phyloP scores from a whole-genome alignment of 2,888 invertebrate genomes.

The Tipula helvola region DNA sequence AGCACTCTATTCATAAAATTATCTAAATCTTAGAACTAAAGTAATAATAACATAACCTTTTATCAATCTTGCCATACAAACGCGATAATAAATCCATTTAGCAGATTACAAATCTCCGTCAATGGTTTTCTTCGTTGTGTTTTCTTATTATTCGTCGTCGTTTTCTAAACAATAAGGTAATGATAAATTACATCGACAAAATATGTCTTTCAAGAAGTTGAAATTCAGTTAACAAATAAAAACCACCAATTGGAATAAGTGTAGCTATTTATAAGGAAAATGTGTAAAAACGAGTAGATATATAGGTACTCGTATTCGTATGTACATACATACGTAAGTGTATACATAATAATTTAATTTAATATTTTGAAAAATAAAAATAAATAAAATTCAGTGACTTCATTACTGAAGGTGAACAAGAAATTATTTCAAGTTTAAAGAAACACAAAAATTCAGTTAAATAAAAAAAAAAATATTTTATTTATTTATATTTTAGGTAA shows the following conservation, averaged over 20 bases:
- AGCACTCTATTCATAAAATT: background rate
- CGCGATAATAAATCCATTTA: background rate
- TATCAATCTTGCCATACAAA: background rate
- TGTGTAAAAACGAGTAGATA: background rate
- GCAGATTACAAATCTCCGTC: background rate
- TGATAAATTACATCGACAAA: background rate
- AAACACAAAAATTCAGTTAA: background rate
- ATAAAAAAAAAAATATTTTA: background rate
- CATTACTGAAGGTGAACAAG: constrained; percentile 4
- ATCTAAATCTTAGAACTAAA: background rate
- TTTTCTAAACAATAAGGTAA: background rate
- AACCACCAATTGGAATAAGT: background rate
- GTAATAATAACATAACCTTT: background rate
- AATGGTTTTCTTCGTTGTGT: background rate
- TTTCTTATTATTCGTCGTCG: background rate
- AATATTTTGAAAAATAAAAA: background rate
- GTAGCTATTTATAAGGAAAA: background rate
- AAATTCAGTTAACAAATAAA: background rate
- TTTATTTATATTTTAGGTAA: background rate
- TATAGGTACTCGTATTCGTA: background rate
- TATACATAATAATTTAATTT: background rate
- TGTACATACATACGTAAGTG: background rate
- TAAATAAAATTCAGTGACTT: background rate
- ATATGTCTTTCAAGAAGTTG: background rate
- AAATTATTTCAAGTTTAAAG: background rate